Conservation (phyloP, 2,797 vertebrate genomes). For the Lophius americanus region DNA sequence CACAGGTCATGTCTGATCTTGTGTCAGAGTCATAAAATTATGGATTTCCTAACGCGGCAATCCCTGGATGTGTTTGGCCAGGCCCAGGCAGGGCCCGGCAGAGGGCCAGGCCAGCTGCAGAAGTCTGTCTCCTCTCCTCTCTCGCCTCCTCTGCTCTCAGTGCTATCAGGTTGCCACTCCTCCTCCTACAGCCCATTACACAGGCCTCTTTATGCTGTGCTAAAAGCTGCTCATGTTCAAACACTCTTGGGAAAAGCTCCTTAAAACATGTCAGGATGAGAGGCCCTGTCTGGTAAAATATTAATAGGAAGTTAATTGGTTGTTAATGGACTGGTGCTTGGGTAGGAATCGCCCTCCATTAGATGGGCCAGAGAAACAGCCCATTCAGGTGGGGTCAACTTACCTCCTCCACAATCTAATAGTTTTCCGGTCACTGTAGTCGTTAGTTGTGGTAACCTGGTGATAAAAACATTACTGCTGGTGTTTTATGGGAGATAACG, state of each 20-base stretch:
- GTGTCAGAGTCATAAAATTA: slow-evolving; percentile 52
- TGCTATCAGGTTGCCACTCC: slow-evolving; percentile 80
- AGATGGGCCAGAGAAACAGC: slow-evolving; percentile 66
- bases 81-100: slow-evolving; percentile 34
- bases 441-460: slow-evolving; percentile 48
- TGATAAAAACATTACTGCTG: slow-evolving; percentile 64
- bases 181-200: slow-evolving; percentile 82
- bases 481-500: slow-evolving; percentile 53
- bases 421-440: slow-evolving; percentile 68
- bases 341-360: slow-evolving; percentile 76
- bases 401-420: slow-evolving; percentile 70
- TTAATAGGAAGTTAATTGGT: slow-evolving; percentile 86
- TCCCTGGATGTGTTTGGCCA: slow-evolving; percentile 22
- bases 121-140: slow-evolving; percentile 67
- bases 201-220: slow-evolving; percentile 83
- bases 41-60: slow-evolving; percentile 54
- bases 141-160: slow-evolving; percentile 70
- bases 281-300: slow-evolving; percentile 84
- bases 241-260: slow-evolving; percentile 81
- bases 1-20: slow-evolving; percentile 52
- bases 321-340: slow-evolving; percentile 84
- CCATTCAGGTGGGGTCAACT: slow-evolving; percentile 70
- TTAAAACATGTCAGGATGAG: slow-evolving; percentile 81
- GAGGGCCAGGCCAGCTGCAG: slow-evolving; percentile 72
- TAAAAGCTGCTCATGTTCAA: slow-evolving; percentile 87